Evolutionary conservation across 2,888 invertebrate genomes (phyloP).

Genomic region (Drosophila birchii): DNA sequence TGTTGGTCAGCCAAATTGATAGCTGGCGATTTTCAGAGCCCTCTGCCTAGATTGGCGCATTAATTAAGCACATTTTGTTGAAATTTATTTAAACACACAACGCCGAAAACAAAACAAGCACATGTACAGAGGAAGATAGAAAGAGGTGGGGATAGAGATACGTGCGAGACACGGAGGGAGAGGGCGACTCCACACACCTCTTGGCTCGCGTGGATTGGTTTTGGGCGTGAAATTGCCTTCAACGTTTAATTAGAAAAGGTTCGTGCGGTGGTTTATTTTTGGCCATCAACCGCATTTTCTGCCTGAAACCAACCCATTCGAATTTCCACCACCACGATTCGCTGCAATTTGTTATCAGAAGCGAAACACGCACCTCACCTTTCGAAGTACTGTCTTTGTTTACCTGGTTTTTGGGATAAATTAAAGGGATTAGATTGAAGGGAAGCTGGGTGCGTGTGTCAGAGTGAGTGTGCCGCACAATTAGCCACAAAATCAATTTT

Average conservation of each 20-base stretch:
- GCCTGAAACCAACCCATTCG: constrained; percentile 20
- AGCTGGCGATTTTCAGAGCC: constrained; percentile 57
- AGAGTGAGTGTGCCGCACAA: constrained; percentile 27
- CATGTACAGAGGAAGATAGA: not conserved
- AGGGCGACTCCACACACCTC: constrained; percentile 5
- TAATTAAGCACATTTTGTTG: constrained; percentile 72
- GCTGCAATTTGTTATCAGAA: constrained; percentile 48
- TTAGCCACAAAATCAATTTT: constrained; percentile 46
- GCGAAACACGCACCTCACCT: constrained; percentile 40
- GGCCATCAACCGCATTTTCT: constrained; percentile 32
- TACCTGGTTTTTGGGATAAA: constrained; percentile 20
- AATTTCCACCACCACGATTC: constrained; percentile 14
- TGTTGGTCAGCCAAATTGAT: constrained; percentile 28
- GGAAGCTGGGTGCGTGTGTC: not conserved
- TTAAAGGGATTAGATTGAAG: constrained; percentile 29
- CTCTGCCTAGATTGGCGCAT: constrained; percentile 54
- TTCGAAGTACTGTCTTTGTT: constrained; percentile 22
- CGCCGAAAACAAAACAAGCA: constrained; percentile 16
- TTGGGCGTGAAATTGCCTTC: constrained; percentile 48
- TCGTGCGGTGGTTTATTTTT: constrained; percentile 45
- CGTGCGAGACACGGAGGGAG: not conserved
- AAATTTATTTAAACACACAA: constrained; percentile 70
- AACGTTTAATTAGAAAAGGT: constrained; percentile 66
- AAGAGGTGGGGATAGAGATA: not conserved
- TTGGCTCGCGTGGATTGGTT: constrained; percentile 31